phyloP scores from a whole-genome alignment of 2,888 invertebrate genomes.

The Gari tellinella region DNA sequence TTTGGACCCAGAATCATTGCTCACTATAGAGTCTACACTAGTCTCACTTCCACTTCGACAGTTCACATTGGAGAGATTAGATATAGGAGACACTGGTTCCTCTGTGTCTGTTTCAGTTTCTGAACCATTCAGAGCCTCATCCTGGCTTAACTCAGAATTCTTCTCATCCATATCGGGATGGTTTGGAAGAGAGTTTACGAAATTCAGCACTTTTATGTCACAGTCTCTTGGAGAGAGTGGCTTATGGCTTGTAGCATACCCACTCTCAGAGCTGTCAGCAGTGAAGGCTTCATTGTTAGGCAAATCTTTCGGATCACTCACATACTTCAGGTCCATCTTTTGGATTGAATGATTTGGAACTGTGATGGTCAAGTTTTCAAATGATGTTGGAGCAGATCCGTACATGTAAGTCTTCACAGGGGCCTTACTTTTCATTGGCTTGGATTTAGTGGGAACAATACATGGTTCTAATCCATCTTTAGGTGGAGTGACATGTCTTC shows the following conservation, averaged over 20 bases:
- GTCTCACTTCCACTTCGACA: constrained; percentile 58
- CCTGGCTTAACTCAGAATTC: constrained; percentile 35
- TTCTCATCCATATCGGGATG: constrained; percentile 50
- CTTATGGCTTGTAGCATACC: constrained; percentile 50
- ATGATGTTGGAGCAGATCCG: no score
- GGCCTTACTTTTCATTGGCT: no score
- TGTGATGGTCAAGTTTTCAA: no score
- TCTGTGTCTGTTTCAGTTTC: constrained; percentile 40
- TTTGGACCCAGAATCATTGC: constrained; percentile 30
- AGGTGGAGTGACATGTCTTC: no score
- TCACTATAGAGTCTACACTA: constrained; percentile 29
- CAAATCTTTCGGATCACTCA: constrained; percentile 18
- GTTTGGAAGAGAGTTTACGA: constrained; percentile 54
- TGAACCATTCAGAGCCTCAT: constrained; percentile 38
- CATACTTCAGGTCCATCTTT: no score
- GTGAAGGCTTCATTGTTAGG: constrained; percentile 40
- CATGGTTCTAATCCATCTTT: no score
- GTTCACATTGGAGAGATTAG: constrained; percentile 26
- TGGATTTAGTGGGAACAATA: no score
- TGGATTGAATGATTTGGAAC: no score
- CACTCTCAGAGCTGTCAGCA: constrained; percentile 56
- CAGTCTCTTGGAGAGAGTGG: constrained; percentile 46
- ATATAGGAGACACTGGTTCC: constrained; percentile 4
- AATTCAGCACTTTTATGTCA: constrained; percentile 52
- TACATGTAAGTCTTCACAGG: no score